Conservation (phyloP, 2,888 invertebrate species). For the Lathronympha strigana region DNA sequence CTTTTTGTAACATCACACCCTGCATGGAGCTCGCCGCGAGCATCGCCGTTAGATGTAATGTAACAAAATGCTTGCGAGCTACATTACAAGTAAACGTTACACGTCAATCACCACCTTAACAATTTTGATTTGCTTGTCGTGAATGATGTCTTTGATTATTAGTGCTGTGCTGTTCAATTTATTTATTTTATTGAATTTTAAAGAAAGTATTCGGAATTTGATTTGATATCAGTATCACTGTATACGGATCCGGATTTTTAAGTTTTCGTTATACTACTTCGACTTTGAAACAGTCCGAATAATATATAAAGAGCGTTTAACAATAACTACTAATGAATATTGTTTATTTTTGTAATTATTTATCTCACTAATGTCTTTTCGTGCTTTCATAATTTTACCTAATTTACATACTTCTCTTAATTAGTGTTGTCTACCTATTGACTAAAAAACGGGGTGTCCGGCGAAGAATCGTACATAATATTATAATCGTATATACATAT, state of each 20-base stretch:
- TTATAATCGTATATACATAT: background rate
- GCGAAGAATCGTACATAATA: background rate
- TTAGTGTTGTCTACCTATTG: constrained; percentile 26
- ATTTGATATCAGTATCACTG: background rate
- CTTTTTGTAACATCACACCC: no score
- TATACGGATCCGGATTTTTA: background rate
- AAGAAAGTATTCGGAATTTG: background rate
- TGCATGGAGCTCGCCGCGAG: no score
- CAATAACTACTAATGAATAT: constrained; percentile 31
- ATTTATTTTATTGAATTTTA: background rate
- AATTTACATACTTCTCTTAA: constrained; percentile 42
- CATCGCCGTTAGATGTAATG: no score
- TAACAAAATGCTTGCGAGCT: no score
- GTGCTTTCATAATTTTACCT: constrained; percentile 54
- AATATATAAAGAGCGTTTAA: constrained; percentile 39
- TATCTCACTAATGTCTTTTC: constrained; percentile 81
- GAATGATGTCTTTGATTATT: no score
- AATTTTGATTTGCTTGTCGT: no score
- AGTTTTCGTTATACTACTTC: constrained; percentile 45
- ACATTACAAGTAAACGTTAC: no score
- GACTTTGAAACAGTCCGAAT: constrained; percentile 50
- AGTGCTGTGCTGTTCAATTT: no score
- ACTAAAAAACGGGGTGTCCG: constrained; percentile 16
- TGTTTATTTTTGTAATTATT: constrained; percentile 45
- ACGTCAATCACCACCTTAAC: no score